Conservation (phyloP, 2,113 vertebrate species). For the Accipiter virgatus region DNA sequence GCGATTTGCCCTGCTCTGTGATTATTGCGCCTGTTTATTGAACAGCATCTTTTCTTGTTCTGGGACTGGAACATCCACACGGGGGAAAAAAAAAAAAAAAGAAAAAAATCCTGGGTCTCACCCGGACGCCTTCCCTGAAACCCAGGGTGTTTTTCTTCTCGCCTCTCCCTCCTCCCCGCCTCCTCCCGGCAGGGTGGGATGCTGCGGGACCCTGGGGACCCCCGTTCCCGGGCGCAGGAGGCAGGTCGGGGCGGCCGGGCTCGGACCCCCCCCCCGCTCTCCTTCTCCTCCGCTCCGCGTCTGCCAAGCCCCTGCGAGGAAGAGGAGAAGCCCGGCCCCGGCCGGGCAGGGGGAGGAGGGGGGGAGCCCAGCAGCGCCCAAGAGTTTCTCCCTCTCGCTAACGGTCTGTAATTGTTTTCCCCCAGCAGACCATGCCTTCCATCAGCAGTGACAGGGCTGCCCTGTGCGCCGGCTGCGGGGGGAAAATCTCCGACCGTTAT, state of each 20-base stretch:
- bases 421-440: constrained; percentile 87
- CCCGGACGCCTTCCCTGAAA: not conserved
- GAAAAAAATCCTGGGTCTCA: not conserved
- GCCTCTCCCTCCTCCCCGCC: not conserved
- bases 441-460: constrained; percentile 91
- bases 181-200: not conserved
- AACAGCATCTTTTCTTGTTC: not conserved
- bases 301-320: not conserved
- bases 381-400: constrained; percentile 17
- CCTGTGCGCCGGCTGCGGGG: constrained; percentile 95
- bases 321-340: not conserved
- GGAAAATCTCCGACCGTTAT: constrained; percentile 97
- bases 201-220: not conserved
- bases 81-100: not conserved
- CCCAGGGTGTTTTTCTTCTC: not conserved
- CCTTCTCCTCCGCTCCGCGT: not conserved
- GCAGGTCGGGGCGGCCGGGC: not conserved
- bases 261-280: not conserved
- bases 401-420: constrained; percentile 58
- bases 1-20: not conserved
- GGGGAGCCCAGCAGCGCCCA: not conserved
- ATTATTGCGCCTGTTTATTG: not conserved
- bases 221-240: not conserved
- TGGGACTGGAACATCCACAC: not conserved
- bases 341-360: not conserved